Evolutionary conservation across 2,888 invertebrate genomes (phyloP), one percentile per base, ranked within the genome.

Genomic region (Drosophila fulvimacula): DNA sequence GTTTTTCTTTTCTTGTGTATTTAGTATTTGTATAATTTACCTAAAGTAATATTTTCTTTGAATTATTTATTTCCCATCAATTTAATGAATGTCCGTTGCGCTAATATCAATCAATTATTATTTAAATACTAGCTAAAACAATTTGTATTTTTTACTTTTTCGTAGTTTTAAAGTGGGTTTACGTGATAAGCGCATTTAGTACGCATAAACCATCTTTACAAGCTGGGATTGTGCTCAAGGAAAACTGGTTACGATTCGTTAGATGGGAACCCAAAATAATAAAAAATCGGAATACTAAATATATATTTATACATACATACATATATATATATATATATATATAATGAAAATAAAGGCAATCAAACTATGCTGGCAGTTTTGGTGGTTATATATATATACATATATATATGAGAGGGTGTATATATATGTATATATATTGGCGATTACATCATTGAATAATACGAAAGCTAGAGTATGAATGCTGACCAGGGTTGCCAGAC

Each of bases 1-100:
- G 34, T 64, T 32, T 39, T 57, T 15, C 27, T 66, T 46, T 39
- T n/a, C 49, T 48, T 69, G 41, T 55, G 56, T 69, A 41, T 74
- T 62, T 57, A 51, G 60, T 63, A 60, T 79, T 83, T 86, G 78
- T 88, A 76, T 81, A 88, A 76, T 86, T 85, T 78, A 72, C 68
- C 81, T 85, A 84, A 72, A 59, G 30, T 69, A 58, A 67, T 19
- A 34, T 15, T 39, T 39, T 17, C 15, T 38, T 49, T 55, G 27
- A 24, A 9, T 39, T 65, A 39, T 61, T 56, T 30, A 62, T 65
- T 70, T 62, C 72, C 38, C 53, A 75, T 88, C 81, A 73, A 81
- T 77, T 81, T 52, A 61, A 77, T 88, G 90, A 87, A 89, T 87
- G 83, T 84, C 88, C 82, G 86, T 88, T 85, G 86, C 82, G 74